Percentiles rank a stretch among this genome's conserved stretches.
These are phyloP conservation scores for Drosophila teissieri DNA, from an alignment of 1,140 invertebrate species.

Conservation along the genomic window DNA sequence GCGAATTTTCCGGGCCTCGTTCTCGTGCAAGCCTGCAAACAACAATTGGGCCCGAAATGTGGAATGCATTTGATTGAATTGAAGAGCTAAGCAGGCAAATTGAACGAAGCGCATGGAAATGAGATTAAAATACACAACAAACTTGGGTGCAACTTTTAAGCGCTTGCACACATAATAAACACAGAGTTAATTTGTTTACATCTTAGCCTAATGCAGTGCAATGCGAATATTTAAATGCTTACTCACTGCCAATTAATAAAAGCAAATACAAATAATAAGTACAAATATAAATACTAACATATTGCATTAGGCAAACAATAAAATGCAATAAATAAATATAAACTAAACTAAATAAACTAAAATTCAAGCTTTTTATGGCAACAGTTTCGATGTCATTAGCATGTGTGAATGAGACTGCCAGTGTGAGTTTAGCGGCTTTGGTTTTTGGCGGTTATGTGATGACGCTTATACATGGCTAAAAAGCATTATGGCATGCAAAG, in stretches of 20 bases:
- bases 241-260: too few relatives aligned
- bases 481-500: slow-evolving; percentile 71
- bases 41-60: slow-evolving; percentile 62
- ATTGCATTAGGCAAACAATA: too few relatives aligned
- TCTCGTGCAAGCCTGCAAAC: slow-evolving; percentile 39
- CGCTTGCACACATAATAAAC: too few relatives aligned
- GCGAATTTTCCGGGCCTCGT: slow-evolving; percentile 30
- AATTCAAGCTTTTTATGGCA: too few relatives aligned
- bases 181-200: too few relatives aligned
- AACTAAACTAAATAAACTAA: too few relatives aligned
- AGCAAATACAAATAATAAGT: too few relatives aligned
- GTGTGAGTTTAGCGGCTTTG: not conserved
- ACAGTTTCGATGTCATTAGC: too few relatives aligned
- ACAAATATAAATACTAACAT: too few relatives aligned
- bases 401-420: not conserved
- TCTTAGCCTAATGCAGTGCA: too few relatives aligned
- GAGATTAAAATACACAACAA: slow-evolving; percentile 4
- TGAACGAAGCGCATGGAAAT: not conserved
- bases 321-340: too few relatives aligned
- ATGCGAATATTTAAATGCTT: not conserved
- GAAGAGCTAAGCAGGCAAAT: slow-evolving; percentile 50
- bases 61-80: slow-evolving; percentile 74
- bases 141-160: not conserved
- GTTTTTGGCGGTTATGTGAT: slow-evolving; percentile 60
- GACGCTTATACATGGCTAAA: slow-evolving; percentile 72